Base-by-base conservation (phyloP, 2,113 vertebrate genomes). In the Ophiodon elongatus region DNA sequence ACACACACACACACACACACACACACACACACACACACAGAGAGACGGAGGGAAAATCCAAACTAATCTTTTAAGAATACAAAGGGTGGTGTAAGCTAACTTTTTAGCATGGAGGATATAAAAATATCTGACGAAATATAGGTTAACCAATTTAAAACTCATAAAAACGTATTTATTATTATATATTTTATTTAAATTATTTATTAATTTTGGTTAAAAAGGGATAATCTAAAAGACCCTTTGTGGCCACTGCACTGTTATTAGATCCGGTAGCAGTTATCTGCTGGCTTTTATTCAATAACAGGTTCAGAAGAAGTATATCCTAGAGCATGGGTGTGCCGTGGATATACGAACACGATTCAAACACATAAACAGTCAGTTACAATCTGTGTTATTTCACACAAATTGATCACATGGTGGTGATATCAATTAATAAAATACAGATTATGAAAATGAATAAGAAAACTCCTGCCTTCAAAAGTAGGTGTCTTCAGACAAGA, bases 391-490 rank as follows among this genome's bases (percentile, higher is more conserved):
- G n/a, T n/a, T n/a, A n/a, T n/a, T n/a, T n/a, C n/a, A n/a, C n/a
- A n/a, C n/a, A n/a, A n/a, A n/a, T n/a, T n/a, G n/a, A n/a, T n/a
- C n/a, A n/a, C n/a, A n/a, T n/a, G n/a, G n/a, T n/a, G n/a, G n/a
- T n/a, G n/a, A n/a, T n/a, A n/a, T n/a, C n/a, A n/a, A n/a, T n/a
- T n/a, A n/a, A n/a, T n/a, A n/a, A n/a, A n/a, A n/a, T n/a, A n/a
- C n/a, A n/a, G n/a, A n/a, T n/a, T 50, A 63, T 76, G 23, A 68
- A 68, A 81, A 81, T 59, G 0, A 84, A 57, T 63, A 54, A 27
- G 4, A 59, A 60, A 4, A 11, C 15, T 23, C 27, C 6, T 50
- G 41, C 21, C 15, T 67, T 77, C 19, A 35, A 65, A 74, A 43
- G 2, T 1, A 11, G 17, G 29, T 54, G 41, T 17, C 21, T 41